Percentiles rank a stretch among this genome's conserved stretches.
Conservation (phyloP, 2,113 vertebrate genomes). For the Pseudopodoces humilis region DNA sequence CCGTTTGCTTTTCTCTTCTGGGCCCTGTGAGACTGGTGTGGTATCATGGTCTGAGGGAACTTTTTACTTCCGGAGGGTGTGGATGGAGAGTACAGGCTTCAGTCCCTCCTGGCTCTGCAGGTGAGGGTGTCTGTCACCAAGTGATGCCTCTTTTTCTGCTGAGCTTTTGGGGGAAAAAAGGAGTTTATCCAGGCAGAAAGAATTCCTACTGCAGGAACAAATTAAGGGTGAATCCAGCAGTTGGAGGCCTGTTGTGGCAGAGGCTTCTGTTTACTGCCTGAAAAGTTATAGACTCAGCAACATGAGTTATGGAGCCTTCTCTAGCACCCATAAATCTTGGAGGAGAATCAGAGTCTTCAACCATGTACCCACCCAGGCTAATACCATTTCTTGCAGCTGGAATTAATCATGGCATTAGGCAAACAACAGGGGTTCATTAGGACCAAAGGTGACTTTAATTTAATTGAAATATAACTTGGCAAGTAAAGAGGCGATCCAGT, state of each 20-base stretch:
- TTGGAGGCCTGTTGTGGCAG: background rate
- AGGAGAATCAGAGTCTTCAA: slow-evolving; percentile 36
- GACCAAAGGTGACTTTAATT: slow-evolving; percentile 73
- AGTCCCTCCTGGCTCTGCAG: background rate
- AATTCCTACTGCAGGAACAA: background rate
- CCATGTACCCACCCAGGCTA: slow-evolving; percentile 43
- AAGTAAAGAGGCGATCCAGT: slow-evolving; percentile 56
- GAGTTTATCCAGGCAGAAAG: background rate
- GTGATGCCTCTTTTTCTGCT: background rate
- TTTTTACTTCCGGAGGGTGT: background rate
- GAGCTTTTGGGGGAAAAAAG: background rate
- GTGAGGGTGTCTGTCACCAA: background rate
- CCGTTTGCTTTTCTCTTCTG: background rate
- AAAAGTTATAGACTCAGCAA: background rate
- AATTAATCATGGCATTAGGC: slow-evolving; percentile 69
- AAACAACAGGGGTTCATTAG: slow-evolving; percentile 71
- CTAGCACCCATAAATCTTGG: slow-evolving; percentile 24
- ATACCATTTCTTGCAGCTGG: slow-evolving; percentile 60
- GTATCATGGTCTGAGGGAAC: background rate
- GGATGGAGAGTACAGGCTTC: background rate
- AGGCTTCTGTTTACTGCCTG: slow-evolving; percentile 3
- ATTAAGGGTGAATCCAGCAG: background rate
- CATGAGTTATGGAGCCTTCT: slow-evolving; percentile 24
- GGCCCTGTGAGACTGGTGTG: background rate
- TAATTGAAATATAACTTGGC: slow-evolving; percentile 73